phyloP scores from a whole-genome alignment of 1,140 invertebrate species.

The Cecropterus lyciades region DNA sequence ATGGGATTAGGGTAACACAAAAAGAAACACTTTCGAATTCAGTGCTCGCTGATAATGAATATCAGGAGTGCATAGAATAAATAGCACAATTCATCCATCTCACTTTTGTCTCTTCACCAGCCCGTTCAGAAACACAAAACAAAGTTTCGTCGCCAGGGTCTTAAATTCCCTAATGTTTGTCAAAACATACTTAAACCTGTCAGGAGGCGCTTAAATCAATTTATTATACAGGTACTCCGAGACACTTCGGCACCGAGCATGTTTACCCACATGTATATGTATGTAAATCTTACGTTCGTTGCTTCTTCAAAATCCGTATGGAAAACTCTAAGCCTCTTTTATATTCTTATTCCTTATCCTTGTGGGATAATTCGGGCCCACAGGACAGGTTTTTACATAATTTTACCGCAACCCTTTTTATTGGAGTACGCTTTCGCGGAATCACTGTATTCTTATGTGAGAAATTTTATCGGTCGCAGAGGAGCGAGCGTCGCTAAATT shows the following conservation, averaged over 20 bases:
- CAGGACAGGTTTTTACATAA: slow-evolving; percentile 81
- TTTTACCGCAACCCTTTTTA: slow-evolving; percentile 71
- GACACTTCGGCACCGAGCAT: slow-evolving; percentile 63
- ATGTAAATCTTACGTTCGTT: slow-evolving; percentile 73
- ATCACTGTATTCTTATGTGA: slow-evolving; percentile 49
- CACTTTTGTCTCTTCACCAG: no score
- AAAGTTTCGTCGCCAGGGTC: slow-evolving; percentile 72
- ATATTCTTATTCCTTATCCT: slow-evolving; percentile 80
- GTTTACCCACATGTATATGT: slow-evolving; percentile 69
- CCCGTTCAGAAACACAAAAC: slow-evolving; percentile 58
- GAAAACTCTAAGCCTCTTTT: slow-evolving; percentile 79
- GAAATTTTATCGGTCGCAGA: slow-evolving; percentile 61
- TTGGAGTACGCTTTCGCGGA: slow-evolving; percentile 55
- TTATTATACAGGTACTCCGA: slow-evolving; percentile 76
- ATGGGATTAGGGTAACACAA: background rate
- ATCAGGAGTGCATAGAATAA: slow-evolving; percentile 7
- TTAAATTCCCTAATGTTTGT: slow-evolving; percentile 80
- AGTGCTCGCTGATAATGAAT: background rate
- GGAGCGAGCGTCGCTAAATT: slow-evolving; percentile 51
- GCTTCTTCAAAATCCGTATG: slow-evolving; percentile 71
- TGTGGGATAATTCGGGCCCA: slow-evolving; percentile 77
- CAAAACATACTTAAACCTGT: slow-evolving; percentile 81
- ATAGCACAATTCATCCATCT: no score
- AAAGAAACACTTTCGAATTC: background rate
- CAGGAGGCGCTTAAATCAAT: slow-evolving; percentile 80